phyloP scores from a whole-genome alignment of 2,888 invertebrate genomes.

The Conus canariensis region DNA sequence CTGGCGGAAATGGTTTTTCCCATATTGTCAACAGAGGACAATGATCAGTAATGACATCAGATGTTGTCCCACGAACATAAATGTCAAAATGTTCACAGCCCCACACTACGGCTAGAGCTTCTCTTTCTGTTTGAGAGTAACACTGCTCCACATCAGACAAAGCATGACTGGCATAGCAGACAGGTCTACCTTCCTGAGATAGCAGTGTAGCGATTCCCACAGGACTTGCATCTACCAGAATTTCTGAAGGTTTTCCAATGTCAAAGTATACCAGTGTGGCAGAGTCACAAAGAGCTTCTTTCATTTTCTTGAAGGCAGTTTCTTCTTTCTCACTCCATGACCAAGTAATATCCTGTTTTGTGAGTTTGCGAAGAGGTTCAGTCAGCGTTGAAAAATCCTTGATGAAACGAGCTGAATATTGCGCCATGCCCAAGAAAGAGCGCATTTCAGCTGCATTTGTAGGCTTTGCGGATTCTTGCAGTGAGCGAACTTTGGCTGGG shows the following conservation, averaged over 20 bases:
- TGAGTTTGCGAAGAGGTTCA: slow-evolving; percentile 9
- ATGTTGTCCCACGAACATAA: slow-evolving; percentile 60
- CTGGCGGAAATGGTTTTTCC: slow-evolving; percentile 56
- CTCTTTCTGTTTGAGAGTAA: slow-evolving; percentile 63
- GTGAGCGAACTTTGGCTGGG: not conserved
- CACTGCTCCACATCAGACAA: slow-evolving; percentile 57
- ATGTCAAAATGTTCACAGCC: slow-evolving; percentile 64
- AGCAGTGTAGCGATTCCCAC: slow-evolving; percentile 58
- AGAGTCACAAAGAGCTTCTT: slow-evolving; percentile 47
- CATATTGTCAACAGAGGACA: slow-evolving; percentile 65
- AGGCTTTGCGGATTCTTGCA: not conserved
- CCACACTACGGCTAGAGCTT: slow-evolving; percentile 64
- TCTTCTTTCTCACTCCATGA: slow-evolving; percentile 49
- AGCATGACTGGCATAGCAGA: slow-evolving; percentile 57
- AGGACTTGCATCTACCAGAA: slow-evolving; percentile 61
- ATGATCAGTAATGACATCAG: slow-evolving; percentile 63
- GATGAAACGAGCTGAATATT: slow-evolving; percentile 30
- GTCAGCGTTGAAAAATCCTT: slow-evolving; percentile 7
- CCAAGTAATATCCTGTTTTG: slow-evolving; percentile 41
- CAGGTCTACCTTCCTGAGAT: slow-evolving; percentile 50
- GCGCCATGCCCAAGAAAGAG: slow-evolving; percentile 34
- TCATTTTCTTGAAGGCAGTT: slow-evolving; percentile 52
- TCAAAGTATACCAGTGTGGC: slow-evolving; percentile 57
- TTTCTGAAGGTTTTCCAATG: slow-evolving; percentile 48
- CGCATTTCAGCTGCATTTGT: not conserved